These are phyloP conservation scores for Helicolenus hilgendorfi DNA, from an alignment of 2,797 vertebrate genomes.

Conservation along the genomic window DNA sequence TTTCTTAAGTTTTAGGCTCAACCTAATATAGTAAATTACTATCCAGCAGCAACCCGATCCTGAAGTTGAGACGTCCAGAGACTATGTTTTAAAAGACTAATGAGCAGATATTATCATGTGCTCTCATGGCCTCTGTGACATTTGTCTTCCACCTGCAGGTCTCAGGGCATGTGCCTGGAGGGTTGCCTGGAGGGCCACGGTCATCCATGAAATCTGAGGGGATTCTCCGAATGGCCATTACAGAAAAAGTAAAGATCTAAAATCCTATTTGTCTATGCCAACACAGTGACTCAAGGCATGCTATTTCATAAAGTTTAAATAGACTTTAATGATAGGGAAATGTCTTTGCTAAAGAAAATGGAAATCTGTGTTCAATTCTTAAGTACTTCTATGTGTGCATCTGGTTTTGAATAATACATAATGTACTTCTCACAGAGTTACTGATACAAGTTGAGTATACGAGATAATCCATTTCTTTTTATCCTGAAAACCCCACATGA, in stretches of 20 bases:
- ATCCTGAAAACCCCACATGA: background rate
- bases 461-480: background rate
- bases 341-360: background rate
- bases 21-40: background rate
- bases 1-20: background rate
- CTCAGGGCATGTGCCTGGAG: slow-evolving; percentile 18
- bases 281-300: background rate
- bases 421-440: background rate
- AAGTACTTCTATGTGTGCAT: background rate
- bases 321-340: background rate
- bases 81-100: slow-evolving; percentile 49
- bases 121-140: slow-evolving; percentile 40
- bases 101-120: slow-evolving; percentile 18
- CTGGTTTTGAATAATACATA: background rate
- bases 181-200: slow-evolving; percentile 15
- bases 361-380: background rate
- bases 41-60: background rate
- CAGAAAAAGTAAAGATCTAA: slow-evolving; percentile 31
- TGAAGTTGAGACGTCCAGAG: slow-evolving; percentile 13
- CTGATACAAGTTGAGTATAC: background rate
- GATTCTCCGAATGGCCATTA: slow-evolving; percentile 3
- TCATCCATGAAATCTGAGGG: slow-evolving; percentile 14
- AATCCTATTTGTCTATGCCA: background rate
- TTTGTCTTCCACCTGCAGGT: slow-evolving; percentile 36
- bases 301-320: background rate